Conservation (phyloP, 2,113 vertebrate species). For the Xiphophorus maculatus region DNA sequence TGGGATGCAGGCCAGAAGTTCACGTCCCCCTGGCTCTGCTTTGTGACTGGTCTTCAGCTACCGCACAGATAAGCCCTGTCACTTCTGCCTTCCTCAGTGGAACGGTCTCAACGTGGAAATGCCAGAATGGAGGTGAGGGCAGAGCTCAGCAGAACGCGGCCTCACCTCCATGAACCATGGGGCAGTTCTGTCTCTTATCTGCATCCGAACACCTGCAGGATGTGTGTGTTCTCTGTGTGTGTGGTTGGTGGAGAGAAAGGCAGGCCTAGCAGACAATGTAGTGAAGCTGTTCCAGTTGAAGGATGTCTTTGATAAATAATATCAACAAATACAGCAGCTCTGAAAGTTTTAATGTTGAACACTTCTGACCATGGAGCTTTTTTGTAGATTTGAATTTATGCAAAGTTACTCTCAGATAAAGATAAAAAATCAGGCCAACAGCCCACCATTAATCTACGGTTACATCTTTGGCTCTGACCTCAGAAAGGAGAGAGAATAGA, state of each 20-base stretch:
- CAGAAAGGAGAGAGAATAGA: conserved; percentile 26
- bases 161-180: conserved; percentile 68
- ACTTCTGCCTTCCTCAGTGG: conserved; percentile 26
- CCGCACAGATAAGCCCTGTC: conserved; percentile 61
- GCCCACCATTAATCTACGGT: conserved; percentile 35
- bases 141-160: conserved; percentile 51
- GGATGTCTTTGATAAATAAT: not conserved
- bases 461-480: conserved; percentile 54
- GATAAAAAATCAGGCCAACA: conserved; percentile 42
- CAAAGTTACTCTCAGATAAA: conserved; percentile 42
- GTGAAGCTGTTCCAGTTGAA: not conserved
- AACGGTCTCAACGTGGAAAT: conserved; percentile 62
- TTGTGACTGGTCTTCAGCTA: conserved; percentile 42
- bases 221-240: conserved; percentile 23
- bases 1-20: conserved; percentile 24
- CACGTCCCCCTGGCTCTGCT: conserved; percentile 54
- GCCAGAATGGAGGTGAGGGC: conserved; percentile 66
- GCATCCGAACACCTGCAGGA: conserved; percentile 72
- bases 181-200: conserved; percentile 72
- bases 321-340: not conserved
- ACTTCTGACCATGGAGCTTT: conserved; percentile 30
- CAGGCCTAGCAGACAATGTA: not conserved
- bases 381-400: conserved; percentile 22
- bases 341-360: not conserved
- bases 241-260: not conserved